phyloP scores from a whole-genome alignment of 2,888 invertebrate species.

The Mythimna impura region DNA sequence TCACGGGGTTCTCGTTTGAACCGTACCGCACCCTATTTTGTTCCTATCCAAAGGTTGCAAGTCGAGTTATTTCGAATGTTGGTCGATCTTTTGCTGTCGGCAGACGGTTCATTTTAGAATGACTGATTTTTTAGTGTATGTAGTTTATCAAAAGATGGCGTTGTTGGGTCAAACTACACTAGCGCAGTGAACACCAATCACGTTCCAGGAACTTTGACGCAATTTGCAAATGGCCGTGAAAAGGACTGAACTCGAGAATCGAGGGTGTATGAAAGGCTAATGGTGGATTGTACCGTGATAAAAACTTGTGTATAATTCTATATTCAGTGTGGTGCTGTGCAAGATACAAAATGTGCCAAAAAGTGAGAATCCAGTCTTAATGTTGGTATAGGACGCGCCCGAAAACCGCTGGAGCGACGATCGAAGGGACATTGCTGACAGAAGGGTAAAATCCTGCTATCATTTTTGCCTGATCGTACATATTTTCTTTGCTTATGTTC shows the following conservation, averaged over 20 bases:
- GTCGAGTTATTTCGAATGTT: conserved; percentile 45
- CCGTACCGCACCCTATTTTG: conserved; percentile 88
- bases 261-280: conserved; percentile 88
- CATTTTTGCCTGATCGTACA: conserved; percentile 71
- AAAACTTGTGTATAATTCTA: conserved; percentile 84
- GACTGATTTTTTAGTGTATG: conserved; percentile 68
- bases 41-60: conserved; percentile 72
- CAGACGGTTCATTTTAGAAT: conserved; percentile 67
- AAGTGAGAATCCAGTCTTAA: conserved; percentile 89
- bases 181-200: conserved; percentile 87
- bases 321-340: conserved; percentile 86
- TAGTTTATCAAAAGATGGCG: conserved; percentile 76
- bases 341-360: conserved; percentile 89
- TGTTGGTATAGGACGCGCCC: conserved; percentile 87
- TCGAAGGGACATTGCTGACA: conserved; percentile 87
- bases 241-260: conserved; percentile 88
- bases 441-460: conserved; percentile 87
- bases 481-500: conserved; percentile 64
- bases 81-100: conserved; percentile 7
- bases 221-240: conserved; percentile 91
- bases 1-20: conserved; percentile 88
- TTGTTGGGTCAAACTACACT: conserved; percentile 75
- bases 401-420: conserved; percentile 86
- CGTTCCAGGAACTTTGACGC: conserved; percentile 88
- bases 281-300: conserved; percentile 86